Evolutionary conservation across 1,140 invertebrate genomes (phyloP).

Genomic region (Solenopsis fugax): DNA sequence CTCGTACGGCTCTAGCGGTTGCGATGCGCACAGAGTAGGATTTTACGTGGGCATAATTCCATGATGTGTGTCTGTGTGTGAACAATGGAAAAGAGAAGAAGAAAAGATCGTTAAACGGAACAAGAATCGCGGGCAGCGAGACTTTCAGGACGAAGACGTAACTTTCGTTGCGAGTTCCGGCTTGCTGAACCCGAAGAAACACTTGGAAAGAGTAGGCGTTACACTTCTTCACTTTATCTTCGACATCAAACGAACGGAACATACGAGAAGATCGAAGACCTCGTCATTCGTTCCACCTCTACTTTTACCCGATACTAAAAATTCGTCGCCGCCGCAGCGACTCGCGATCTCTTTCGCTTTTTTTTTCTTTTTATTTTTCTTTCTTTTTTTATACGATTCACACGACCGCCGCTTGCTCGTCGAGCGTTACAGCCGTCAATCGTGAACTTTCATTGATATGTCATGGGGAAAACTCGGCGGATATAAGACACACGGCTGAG

Average conservation of each 20-base stretch:
- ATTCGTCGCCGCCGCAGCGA: constrained; percentile 1
- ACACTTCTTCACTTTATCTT: neutral
- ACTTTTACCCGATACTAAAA: neutral
- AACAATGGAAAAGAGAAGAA: neutral
- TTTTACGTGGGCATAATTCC: constrained; percentile 7
- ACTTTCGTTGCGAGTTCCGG: constrained; percentile 38
- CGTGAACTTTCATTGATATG: constrained; percentile 48
- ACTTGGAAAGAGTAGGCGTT: constrained; percentile 20
- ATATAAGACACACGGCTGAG: constrained; percentile 24
- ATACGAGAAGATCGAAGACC: neutral
- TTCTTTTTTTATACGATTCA: neutral
- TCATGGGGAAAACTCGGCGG: constrained; percentile 49
- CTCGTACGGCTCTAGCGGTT: constrained; percentile 10
- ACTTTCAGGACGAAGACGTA: constrained; percentile 44
- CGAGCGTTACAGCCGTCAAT: constrained; percentile 40
- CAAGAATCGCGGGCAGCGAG: constrained; percentile 29
- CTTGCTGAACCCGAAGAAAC: constrained; percentile 14
- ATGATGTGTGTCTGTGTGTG: neutral
- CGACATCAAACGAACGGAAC: constrained; percentile 10
- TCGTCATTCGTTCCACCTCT: neutral
- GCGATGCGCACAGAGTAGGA: constrained; percentile 40
- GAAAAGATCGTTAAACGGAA: neutral
- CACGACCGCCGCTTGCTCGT: constrained; percentile 32
- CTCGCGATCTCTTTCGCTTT: constrained; percentile 7
- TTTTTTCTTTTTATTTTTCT: neutral